phyloP scores from a whole-genome alignment of 1,140 invertebrate species.

The Trinorchestia longiramus region DNA sequence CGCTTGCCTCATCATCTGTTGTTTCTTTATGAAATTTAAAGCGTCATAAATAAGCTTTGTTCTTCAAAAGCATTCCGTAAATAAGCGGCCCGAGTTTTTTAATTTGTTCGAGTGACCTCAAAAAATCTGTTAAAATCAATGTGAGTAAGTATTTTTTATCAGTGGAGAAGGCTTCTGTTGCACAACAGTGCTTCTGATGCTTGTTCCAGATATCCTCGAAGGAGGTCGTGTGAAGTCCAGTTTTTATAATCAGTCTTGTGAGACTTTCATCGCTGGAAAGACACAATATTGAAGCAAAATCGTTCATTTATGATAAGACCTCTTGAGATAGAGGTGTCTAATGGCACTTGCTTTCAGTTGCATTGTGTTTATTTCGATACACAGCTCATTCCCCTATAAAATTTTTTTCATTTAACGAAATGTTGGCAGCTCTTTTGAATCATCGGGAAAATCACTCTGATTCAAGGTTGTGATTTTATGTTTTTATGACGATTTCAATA shows the following conservation, averaged over 20 bases:
- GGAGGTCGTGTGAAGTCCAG: not conserved
- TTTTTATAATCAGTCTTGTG: slow-evolving; percentile 1
- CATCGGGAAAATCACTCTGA: not conserved
- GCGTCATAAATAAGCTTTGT: not conserved
- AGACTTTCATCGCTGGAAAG: not conserved
- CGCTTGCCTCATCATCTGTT: not conserved
- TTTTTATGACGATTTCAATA: not conserved
- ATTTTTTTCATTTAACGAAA: not conserved
- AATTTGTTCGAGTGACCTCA: not conserved
- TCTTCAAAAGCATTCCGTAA: not conserved
- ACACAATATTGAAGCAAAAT: not conserved
- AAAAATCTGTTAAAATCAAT: not conserved
- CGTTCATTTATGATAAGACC: not conserved
- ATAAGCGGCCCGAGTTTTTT: not conserved
- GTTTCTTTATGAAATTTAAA: not conserved
- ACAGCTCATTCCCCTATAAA: not conserved
- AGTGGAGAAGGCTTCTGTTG: not conserved
- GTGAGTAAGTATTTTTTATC: not conserved
- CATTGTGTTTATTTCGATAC: not conserved
- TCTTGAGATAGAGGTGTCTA: not conserved
- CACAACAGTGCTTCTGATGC: not conserved
- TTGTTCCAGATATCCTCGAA: not conserved
- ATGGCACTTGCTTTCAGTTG: not conserved
- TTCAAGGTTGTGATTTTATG: not conserved
- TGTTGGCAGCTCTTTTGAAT: not conserved